Conservation (phyloP, 2,888 invertebrate species). For the Heliconius ethilla region DNA sequence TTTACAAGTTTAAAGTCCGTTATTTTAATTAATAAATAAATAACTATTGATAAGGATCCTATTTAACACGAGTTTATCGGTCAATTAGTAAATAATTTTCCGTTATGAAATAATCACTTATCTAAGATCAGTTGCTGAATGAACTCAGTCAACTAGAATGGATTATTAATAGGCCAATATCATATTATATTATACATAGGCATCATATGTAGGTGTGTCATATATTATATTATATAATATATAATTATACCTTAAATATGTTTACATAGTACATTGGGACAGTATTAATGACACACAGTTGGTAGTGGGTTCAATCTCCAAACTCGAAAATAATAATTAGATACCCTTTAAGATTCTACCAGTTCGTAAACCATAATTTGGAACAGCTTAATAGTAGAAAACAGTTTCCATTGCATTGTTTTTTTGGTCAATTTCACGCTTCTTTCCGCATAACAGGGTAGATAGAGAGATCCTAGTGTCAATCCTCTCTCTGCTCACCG, state of each 20-base stretch:
- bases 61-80: conserved; percentile 3
- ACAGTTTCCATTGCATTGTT: not conserved
- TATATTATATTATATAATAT: too few relatives aligned
- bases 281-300: too few relatives aligned
- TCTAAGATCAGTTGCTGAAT: not conserved
- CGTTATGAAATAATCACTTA: not conserved
- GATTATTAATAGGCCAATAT: too few relatives aligned
- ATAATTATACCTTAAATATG: too few relatives aligned
- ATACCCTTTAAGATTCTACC: too few relatives aligned
- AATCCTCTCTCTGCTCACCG: not conserved
- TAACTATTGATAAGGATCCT: not conserved
- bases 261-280: too few relatives aligned
- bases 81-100: not conserved
- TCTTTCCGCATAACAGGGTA: not conserved
- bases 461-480: not conserved
- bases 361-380: too few relatives aligned
- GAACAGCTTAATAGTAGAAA: too few relatives aligned
- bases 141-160: not conserved
- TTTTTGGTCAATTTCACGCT: not conserved
- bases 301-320: too few relatives aligned
- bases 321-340: too few relatives aligned
- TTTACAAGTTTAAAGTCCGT: conserved; percentile 10
- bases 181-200: too few relatives aligned
- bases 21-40: not conserved
- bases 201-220: too few relatives aligned